These are phyloP conservation scores for Apeira syringaria DNA, from an alignment of 2,888 invertebrate genomes.

Conservation along the genomic window DNA sequence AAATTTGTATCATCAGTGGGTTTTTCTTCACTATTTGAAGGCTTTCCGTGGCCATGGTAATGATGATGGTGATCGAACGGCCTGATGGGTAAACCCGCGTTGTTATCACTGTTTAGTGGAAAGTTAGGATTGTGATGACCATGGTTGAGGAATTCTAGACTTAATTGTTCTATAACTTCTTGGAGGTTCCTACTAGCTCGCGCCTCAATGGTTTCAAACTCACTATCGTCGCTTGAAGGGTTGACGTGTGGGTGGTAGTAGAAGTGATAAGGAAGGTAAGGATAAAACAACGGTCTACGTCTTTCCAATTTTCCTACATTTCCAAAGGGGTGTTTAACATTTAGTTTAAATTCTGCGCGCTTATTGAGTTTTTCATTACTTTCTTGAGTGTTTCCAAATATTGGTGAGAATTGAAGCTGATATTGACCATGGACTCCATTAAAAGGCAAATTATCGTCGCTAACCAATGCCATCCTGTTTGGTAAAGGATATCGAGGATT, in stretches of 20 bases:
- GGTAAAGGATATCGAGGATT: neutral
- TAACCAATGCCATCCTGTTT: neutral
- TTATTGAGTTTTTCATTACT: neutral
- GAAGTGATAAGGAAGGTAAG: conserved; percentile 4
- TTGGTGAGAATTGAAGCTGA: neutral
- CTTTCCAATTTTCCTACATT: conserved; percentile 1
- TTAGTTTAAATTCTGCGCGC: neutral
- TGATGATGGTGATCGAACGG: neutral
- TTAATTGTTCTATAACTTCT: neutral
- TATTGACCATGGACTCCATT: neutral
- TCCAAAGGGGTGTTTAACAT: neutral
- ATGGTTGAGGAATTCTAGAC: neutral
- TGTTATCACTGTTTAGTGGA: conserved; percentile 1
- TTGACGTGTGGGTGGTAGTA: conserved; percentile 2
- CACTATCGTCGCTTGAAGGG: conserved; percentile 12
- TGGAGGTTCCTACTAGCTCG: neutral
- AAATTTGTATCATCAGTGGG: neutral
- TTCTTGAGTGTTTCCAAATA: neutral
- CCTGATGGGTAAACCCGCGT: neutral
- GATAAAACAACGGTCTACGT: conserved; percentile 13
- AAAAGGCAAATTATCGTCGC: neutral
- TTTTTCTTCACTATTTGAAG: neutral
- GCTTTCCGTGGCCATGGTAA: conserved; percentile 4
- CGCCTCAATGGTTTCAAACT: conserved; percentile 12
- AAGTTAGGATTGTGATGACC: conserved; percentile 1